Evolutionary conservation across 2,797 vertebrate species (phyloP).

Genomic region (Schizopygopsis malacanthus): DNA sequence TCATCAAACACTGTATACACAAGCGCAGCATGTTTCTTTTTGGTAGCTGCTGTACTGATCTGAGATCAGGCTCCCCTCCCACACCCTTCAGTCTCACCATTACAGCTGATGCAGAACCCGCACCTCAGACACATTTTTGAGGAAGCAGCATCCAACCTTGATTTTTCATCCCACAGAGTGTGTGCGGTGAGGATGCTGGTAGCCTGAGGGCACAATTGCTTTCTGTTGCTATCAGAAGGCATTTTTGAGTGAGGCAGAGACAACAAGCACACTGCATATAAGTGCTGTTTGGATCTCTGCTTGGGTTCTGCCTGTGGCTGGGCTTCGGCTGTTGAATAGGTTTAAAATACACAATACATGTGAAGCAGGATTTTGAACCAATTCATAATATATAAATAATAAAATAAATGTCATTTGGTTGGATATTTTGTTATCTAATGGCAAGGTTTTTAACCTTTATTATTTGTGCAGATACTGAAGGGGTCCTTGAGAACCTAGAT

Average conservation of each 20-base stretch:
- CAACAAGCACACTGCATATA: not conserved
- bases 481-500: not conserved
- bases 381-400: not conserved
- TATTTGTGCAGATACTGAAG: not conserved
- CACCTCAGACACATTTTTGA: not conserved
- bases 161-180: constrained; percentile 30
- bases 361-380: not conserved
- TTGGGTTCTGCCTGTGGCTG: not conserved
- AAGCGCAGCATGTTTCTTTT: not conserved
- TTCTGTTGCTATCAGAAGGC: constrained; percentile 11
- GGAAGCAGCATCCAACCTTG: constrained; percentile 15
- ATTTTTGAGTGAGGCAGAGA: constrained; percentile 8
- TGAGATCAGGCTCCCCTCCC: constrained; percentile 24
- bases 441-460: not conserved
- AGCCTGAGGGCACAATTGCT: constrained; percentile 19
- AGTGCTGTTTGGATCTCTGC: constrained; percentile 19
- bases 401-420: not conserved
- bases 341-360: not conserved
- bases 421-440: not conserved
- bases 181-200: not conserved
- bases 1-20: not conserved
- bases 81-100: not conserved
- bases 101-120: not conserved
- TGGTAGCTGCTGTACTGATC: constrained; percentile 20
- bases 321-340: not conserved